A percentile compares a stretch with the other conserved stretches of the same genome.
These are phyloP conservation scores for Isurus oxyrinchus DNA, from an alignment of 2,113 vertebrate species.

Conservation along the genomic window DNA sequence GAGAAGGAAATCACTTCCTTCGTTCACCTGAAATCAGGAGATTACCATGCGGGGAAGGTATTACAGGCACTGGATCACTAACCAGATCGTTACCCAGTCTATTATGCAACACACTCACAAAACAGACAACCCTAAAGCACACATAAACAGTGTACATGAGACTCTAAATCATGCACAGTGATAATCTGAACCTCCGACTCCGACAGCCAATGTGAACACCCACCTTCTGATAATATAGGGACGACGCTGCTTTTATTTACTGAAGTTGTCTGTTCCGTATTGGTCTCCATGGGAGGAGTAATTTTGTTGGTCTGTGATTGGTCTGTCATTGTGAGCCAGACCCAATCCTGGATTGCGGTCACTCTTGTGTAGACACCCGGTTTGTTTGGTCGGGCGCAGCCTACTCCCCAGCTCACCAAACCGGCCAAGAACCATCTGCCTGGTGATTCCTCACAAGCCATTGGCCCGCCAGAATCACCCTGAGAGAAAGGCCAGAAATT, in stretches of 20 bases:
- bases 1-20: background rate
- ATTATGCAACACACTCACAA: background rate
- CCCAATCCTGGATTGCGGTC: slow-evolving; percentile 79
- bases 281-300: background rate
- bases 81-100: background rate
- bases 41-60: background rate
- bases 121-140: slow-evolving; percentile 39
- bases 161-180: background rate
- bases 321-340: slow-evolving; percentile 52
- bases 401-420: slow-evolving; percentile 90
- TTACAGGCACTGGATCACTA: background rate
- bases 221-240: background rate
- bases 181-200: slow-evolving; percentile 4
- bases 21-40: background rate
- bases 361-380: slow-evolving; percentile 85
- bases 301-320: background rate
- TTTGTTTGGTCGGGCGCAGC: slow-evolving; percentile 77
- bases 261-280: background rate
- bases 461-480: slow-evolving; percentile 92
- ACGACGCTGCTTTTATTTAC: background rate
- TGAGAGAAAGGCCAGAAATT: slow-evolving; percentile 44
- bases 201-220: background rate
- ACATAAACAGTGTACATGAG: slow-evolving; percentile 32
- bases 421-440: slow-evolving; percentile 86
- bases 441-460: slow-evolving; percentile 80